Percentiles rank a stretch among this genome's conserved stretches.
Evolutionary conservation across 2,888 invertebrate species (phyloP).

Genomic region (Oligia strigilis): DNA sequence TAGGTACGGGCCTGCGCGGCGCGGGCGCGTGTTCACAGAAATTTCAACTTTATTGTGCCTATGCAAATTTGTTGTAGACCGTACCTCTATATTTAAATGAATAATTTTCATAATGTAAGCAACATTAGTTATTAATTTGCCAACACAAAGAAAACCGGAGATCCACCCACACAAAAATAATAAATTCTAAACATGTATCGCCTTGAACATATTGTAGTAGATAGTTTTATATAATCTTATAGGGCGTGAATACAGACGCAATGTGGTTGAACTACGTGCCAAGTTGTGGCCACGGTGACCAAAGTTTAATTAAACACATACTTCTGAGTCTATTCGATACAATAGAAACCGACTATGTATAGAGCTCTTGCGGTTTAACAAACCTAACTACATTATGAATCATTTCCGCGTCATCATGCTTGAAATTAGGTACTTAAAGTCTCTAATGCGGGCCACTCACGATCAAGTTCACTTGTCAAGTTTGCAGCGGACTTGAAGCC

Average conservation of each 20-base stretch:
- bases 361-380: slow-evolving; percentile 49
- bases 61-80: too few relatives aligned
- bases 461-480: too few relatives aligned
- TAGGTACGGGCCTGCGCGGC: too few relatives aligned
- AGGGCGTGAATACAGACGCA: slow-evolving; percentile 32
- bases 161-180: slow-evolving; percentile 26
- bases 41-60: too few relatives aligned
- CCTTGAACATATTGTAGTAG: slow-evolving; percentile 46
- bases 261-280: slow-evolving; percentile 54
- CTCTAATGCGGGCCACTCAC: too few relatives aligned
- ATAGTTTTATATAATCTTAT: slow-evolving; percentile 41
- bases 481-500: too few relatives aligned
- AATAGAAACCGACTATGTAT: slow-evolving; percentile 37
- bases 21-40: too few relatives aligned
- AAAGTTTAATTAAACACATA: slow-evolving; percentile 53
- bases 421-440: too few relatives aligned
- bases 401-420: too few relatives aligned
- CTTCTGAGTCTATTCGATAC: slow-evolving; percentile 25
- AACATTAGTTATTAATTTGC: background rate
- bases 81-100: background rate
- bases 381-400: slow-evolving; percentile 4
- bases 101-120: background rate
- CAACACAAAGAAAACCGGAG: slow-evolving; percentile 19
- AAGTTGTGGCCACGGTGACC: slow-evolving; percentile 50
- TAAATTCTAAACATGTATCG: slow-evolving; percentile 45